Evolutionary conservation across 2,888 invertebrate species (phyloP).

Genomic region (Punctoribates punctum): DNA sequence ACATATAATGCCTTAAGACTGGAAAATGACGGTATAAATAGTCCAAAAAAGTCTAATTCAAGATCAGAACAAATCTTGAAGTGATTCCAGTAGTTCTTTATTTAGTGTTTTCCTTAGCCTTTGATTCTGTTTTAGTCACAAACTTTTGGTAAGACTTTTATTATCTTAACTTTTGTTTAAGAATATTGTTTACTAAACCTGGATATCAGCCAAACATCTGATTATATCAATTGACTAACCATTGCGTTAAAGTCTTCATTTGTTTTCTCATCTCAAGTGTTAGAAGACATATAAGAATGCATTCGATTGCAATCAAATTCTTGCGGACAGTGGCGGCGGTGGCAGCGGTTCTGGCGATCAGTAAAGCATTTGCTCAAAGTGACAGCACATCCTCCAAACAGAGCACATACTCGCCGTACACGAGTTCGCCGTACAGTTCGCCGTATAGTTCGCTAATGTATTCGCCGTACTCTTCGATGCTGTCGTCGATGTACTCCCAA

Average conservation of each 20-base stretch:
- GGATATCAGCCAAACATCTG: too few species aligned
- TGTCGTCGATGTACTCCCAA: background rate
- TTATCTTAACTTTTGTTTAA: background rate
- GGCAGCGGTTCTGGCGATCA: background rate
- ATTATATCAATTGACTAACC: too few species aligned
- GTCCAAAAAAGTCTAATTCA: background rate
- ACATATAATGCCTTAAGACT: slow-evolving; percentile 17
- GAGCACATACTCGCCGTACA: slow-evolving; percentile 10
- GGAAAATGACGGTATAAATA: slow-evolving; percentile 5
- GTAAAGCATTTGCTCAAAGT: background rate
- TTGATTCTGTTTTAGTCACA: too few species aligned
- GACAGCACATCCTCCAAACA: background rate
- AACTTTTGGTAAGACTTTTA: background rate
- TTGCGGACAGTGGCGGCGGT: background rate
- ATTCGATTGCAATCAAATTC: background rate
- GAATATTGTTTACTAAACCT: too few species aligned
- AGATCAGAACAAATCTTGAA: background rate
- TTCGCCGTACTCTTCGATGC: slow-evolving; percentile 12
- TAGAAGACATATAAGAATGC: background rate
- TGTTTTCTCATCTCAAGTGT: too few species aligned
- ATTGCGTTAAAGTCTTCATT: too few species aligned
- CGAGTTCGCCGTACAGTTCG: too few species aligned
- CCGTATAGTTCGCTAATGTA: slow-evolving; percentile 29
- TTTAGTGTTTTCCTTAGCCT: too few species aligned
- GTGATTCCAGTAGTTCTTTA: background rate